Evolutionary conservation across 2,797 vertebrate genomes (phyloP), one percentile per base, ranked within the genome.

Genomic region (Rhabdomys pumilio): DNA sequence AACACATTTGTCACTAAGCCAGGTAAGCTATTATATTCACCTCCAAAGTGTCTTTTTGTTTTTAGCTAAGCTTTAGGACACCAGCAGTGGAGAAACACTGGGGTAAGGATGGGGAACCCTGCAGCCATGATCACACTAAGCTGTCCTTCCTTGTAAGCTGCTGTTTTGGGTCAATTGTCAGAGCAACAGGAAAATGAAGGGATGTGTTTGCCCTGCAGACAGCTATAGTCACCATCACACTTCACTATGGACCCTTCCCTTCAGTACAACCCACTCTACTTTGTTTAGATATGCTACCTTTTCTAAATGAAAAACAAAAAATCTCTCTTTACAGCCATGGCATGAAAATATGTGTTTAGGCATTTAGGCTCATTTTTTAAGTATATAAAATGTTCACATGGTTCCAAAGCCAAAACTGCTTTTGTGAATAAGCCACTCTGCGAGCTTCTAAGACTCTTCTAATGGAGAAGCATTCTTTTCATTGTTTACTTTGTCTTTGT

Each of bases 321-420:
- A 26, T 86, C 76, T 77, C 63, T 84, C 22, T 86, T 19, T 15
- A 20, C 0, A 47, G 22, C 4, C 81, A 59, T 47, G 12, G 38
- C 31, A 89, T 47, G 53, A 93, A 86, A 90, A 6, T 90, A 57
- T 41, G 55, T 20, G 26, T 24, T 95, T 80, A 90, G 10, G 19
- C 47, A 20, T 24, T 95, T 80, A 90, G 10, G 19, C 47, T 75
- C 29, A 57, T 38, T 0, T 65, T 81, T 87, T 80, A 19, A 80
- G 59, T 44, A 86, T 19, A 57, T 31, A 59, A 81, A 90, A 19
- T 22, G 0, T 55, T 63, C 61, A 59, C 22, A 13, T 81, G 63
- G n/a, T 67, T 76, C 24, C 34, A 63, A 93, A 88, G 57, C 14
- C 41, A 67, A 89, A 93, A 93, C 61, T 79, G 17, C n/a, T 7